Percentiles rank a stretch among this genome's conserved stretches.
Evolutionary conservation across 1,140 invertebrate species (phyloP).

Genomic region (Leptoteleia sp.): DNA sequence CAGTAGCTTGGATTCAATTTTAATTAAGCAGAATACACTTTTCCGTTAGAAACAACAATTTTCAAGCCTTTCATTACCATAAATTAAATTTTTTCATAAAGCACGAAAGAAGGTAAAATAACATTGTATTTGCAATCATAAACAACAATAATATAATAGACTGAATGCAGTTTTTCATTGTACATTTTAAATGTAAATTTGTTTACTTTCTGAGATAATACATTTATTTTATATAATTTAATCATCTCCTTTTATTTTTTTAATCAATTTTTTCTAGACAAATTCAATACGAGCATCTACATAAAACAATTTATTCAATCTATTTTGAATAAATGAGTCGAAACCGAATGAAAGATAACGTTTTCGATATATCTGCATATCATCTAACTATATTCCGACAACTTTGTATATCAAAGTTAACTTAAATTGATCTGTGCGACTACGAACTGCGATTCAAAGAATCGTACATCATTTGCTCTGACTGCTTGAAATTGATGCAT

Average conservation of each 20-base stretch:
- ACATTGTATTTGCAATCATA: too few relatives aligned
- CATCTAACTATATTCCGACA: conserved; percentile 35
- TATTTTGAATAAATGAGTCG: neutral
- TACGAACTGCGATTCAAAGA: conserved; percentile 18
- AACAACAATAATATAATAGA: too few relatives aligned
- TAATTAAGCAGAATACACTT: conserved; percentile 1
- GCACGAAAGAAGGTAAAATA: neutral
- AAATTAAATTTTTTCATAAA: conserved; percentile 3
- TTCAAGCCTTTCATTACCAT: conserved; percentile 13
- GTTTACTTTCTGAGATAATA: too few relatives aligned
- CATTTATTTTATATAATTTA: too few relatives aligned
- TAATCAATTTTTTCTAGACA: too few relatives aligned
- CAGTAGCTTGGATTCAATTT: neutral
- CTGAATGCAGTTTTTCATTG: too few relatives aligned
- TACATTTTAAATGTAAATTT: too few relatives aligned
- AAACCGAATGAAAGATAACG: conserved; percentile 2
- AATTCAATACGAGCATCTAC: too few relatives aligned
- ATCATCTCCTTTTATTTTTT: too few relatives aligned
- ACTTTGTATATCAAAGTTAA: conserved; percentile 34
- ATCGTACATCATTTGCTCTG: conserved; percentile 25
- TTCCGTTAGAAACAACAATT: neutral
- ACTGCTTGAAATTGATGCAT: conserved; percentile 24
- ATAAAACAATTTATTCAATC: too few relatives aligned
- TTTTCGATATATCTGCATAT: conserved; percentile 7
- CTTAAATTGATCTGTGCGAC: conserved; percentile 25